Percentiles rank a stretch among this genome's conserved stretches.
Evolutionary conservation across 2,888 invertebrate genomes (phyloP).

Genomic region (Lampropteryx suffumata): DNA sequence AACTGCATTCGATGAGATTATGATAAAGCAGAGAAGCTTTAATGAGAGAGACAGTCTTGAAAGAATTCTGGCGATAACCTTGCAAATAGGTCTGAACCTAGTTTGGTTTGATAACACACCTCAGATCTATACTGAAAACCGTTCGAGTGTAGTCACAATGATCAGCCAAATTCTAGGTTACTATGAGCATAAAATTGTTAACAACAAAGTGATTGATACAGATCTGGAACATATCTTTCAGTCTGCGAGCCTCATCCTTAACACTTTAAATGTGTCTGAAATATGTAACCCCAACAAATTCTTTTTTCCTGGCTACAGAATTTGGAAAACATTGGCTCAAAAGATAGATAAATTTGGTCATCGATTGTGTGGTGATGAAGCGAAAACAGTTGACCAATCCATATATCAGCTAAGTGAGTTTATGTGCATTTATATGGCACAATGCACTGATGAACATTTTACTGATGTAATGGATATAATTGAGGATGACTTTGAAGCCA

Average conservation of each 20-base stretch:
- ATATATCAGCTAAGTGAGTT: conserved; percentile 16
- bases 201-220: conserved; percentile 62
- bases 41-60: conserved; percentile 60
- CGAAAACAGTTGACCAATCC: conserved; percentile 31
- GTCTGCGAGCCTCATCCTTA: conserved; percentile 57
- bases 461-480: conserved; percentile 53
- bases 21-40: conserved; percentile 48
- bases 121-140: conserved; percentile 53
- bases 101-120: conserved; percentile 63
- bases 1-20: conserved; percentile 59
- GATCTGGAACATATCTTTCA: conserved; percentile 67
- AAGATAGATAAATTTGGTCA: conserved; percentile 10
- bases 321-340: conserved; percentile 57
- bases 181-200: conserved; percentile 63
- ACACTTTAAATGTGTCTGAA: conserved; percentile 49
- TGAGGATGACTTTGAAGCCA: conserved; percentile 54
- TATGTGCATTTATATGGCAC: conserved; percentile 58
- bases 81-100: conserved; percentile 64
- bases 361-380: conserved; percentile 56
- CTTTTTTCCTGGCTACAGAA: conserved; percentile 56
- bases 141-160: conserved; percentile 50
- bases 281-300: conserved; percentile 53
- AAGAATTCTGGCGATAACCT: conserved; percentile 59
- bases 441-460: conserved; percentile 58
- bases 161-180: conserved; percentile 58